Evolutionary conservation across 2,888 invertebrate genomes (phyloP).

Genomic region (Drosophila incognita): DNA sequence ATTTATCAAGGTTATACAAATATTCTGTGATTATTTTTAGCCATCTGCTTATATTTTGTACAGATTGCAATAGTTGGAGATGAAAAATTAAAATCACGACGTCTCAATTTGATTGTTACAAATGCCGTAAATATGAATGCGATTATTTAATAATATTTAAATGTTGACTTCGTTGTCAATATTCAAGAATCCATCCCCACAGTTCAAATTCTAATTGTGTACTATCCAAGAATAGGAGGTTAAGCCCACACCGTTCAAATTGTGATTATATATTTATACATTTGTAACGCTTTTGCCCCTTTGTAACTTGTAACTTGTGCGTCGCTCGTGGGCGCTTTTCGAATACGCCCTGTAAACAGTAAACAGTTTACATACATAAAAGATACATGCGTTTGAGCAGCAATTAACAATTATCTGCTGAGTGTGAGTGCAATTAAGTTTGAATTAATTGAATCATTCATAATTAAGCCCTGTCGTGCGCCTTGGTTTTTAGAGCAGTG

Average conservation of each 20-base stretch:
- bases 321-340: background rate
- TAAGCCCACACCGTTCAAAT: background rate
- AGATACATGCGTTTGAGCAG: background rate
- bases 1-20: background rate
- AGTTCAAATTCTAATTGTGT: background rate
- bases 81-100: background rate
- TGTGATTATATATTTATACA: background rate
- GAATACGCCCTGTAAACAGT: background rate
- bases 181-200: background rate
- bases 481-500: conserved; percentile 10
- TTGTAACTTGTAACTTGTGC: background rate
- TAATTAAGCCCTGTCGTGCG: conserved; percentile 16
- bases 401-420: background rate
- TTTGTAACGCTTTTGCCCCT: background rate
- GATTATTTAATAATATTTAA: no score
- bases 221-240: background rate
- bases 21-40: background rate
- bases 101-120: background rate
- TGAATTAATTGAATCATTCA: conserved; percentile 23
- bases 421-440: conserved; percentile 7
- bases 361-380: background rate
- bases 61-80: background rate
- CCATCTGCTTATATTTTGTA: background rate
- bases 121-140: background rate
- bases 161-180: background rate